These are phyloP conservation scores for Meteorus cinctellus DNA, from an alignment of 2,888 invertebrate species.

Conservation along the genomic window DNA sequence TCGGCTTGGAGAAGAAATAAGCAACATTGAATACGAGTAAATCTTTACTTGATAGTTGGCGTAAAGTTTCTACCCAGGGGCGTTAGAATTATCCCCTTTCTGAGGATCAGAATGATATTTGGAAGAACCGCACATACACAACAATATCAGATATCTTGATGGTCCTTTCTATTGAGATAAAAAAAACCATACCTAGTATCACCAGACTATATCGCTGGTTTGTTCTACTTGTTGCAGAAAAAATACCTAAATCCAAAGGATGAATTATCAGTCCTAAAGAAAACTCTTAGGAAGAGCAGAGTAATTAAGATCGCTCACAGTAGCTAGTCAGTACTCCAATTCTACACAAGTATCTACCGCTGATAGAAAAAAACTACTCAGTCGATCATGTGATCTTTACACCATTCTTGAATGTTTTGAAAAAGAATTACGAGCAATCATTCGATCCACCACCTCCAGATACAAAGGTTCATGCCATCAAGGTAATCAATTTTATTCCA, in stretches of 20 bases:
- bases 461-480: constrained; percentile 76
- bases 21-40: too few relatives aligned
- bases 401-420: constrained; percentile 82
- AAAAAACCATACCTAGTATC: too few relatives aligned
- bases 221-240: constrained; percentile 55
- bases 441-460: constrained; percentile 77
- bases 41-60: constrained; percentile 44
- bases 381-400: constrained; percentile 82
- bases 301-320: constrained; percentile 61
- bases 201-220: too few relatives aligned
- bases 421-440: constrained; percentile 74
- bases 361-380: constrained; percentile 75
- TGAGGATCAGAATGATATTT: constrained; percentile 55
- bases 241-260: constrained; percentile 61
- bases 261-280: constrained; percentile 61
- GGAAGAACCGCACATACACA: constrained; percentile 62
- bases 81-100: constrained; percentile 18
- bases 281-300: constrained; percentile 60
- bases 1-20: too few relatives aligned
- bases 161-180: constrained; percentile 51
- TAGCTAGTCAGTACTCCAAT: too few relatives aligned
- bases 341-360: constrained; percentile 58
- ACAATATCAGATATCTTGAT: constrained; percentile 64
- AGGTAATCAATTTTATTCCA: constrained; percentile 56
- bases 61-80: constrained; percentile 44